Evolutionary conservation across 2,113 vertebrate genomes (phyloP), one percentile per base, ranked within the genome.

Genomic region (Orientallactaga bullata): DNA sequence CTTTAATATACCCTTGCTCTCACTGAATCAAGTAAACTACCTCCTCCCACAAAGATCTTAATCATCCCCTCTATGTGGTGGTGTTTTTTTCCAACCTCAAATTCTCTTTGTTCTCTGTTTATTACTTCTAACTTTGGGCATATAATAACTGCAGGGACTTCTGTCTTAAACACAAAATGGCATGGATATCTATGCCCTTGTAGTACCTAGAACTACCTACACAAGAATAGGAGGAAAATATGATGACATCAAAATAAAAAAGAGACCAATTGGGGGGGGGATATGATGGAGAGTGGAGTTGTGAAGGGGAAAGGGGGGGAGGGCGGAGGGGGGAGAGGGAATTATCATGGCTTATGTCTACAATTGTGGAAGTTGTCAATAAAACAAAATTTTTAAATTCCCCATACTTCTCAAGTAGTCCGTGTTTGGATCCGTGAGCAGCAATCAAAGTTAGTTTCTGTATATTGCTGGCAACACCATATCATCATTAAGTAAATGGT

Each of bases 51-150:
- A 47, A 35, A 24, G 21, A 66, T 47, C 93, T 85, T 89, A 95
- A 93, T 93, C 81, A 94, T 71, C 74, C 55, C 37, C 20, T 66
- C 93, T 39, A 47, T 6, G 42, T 37, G 30, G 11, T 69, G 35
- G 6, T 65, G 47, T 61, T 61, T 39, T 39, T 78, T 69, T 66
- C 13, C 30, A 94, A 94, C 47, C 84, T 81, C 81, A 85, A 37
- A 85, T 58, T 88, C 47, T 65, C 47, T 71, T 72, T 61, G 42
- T 73, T 51, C 12, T 93, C 94, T 91, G 47, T 17, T 81, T 82
- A 84, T 85, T 88, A 88, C 42, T 51, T 91, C 89, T 96, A 93
- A 91, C 78, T 95, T 94, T 93, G 51, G 87, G 37, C 60, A 32
- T 85, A 17, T 80, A 71, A 90, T 96, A 77, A 88, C 76, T 88